Base-by-base conservation (phyloP, 2,888 invertebrate species). In the Sialis fuliginosa region DNA sequence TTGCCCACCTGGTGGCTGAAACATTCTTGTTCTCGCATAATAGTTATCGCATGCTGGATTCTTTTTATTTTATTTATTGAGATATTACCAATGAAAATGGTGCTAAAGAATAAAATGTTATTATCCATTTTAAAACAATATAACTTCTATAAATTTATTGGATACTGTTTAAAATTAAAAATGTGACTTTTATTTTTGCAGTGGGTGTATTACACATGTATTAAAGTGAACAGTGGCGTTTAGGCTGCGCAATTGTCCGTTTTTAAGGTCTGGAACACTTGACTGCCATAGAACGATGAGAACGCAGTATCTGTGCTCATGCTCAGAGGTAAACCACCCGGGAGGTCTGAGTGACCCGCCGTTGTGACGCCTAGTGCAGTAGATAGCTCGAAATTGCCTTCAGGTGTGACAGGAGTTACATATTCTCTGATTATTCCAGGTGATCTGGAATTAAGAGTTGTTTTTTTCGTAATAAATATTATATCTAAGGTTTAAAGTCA, bases 261-360 rank as follows among this genome's bases (percentile, higher is more conserved):
- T 50, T 58, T 54, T 7, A 53, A 54, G 48, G 58, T 58, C 22
- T 61, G 51, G 45, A 61, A 52, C 48, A 65, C 65, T 54, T 70
- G 69, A 54, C 69, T 70, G 37, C 70, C 71, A 52, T 71, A 71
- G 55, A 71, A 71, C 6, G 71, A 71, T 32, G 70, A 71, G 51
- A 71, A 71, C 44, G 70, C 70, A 45, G 71, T 71, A 54, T 71
- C 70, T 46, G 69, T 70, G 57, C 71, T 71, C 49, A 69, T 63
- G 58, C 69, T 70, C 44, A 70, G 54, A 6, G 68, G 69, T 51
- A 68, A 62, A 48, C 61, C 60, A 60, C 39, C 56, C 58, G 6
- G 58, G 58, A 49, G 62, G 61, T 52, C 62, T 45, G 63, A 61
- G 49, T 59, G 60, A 31, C 64, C 65, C 45, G 68, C 63, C 46